These are phyloP conservation scores for Lepidurus packardi DNA, from an alignment of 1,140 invertebrate genomes.

Conservation along the genomic window DNA sequence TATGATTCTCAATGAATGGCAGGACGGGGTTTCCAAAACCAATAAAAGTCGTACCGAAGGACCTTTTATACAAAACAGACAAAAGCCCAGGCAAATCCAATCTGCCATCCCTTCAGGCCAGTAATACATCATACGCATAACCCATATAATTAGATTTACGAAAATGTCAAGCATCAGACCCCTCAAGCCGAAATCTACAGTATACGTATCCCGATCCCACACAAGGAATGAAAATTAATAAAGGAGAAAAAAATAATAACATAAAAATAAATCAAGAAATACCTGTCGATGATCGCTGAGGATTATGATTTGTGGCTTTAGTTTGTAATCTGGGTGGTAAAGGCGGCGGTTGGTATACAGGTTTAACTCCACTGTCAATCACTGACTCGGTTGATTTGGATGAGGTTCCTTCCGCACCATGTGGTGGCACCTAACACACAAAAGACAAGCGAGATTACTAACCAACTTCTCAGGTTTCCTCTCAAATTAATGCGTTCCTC, in stretches of 20 bases:
- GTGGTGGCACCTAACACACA: neutral
- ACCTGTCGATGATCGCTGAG: neutral
- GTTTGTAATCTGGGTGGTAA: constrained; percentile 14
- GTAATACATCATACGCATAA: constrained; percentile 8
- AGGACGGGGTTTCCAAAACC: too few species aligned
- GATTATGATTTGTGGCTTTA: neutral
- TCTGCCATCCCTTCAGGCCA: neutral
- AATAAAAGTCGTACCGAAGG: too few species aligned
- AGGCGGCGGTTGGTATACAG: neutral
- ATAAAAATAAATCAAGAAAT: constrained; percentile 5
- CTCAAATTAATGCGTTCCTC: neutral
- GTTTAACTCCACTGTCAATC: constrained; percentile 8
- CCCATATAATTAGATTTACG: neutral
- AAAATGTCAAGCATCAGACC: neutral
- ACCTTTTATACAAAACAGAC: too few species aligned
- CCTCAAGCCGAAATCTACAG: neutral
- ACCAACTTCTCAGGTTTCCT: neutral
- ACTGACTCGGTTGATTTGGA: neutral
- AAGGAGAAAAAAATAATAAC: neutral
- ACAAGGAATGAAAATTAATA: neutral
- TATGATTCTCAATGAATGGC: too few species aligned
- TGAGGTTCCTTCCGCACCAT: neutral
- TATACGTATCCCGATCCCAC: neutral
- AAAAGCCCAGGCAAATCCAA: too few species aligned
- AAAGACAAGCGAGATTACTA: neutral